These are phyloP conservation scores for Pristionchus maxplancki DNA, from an alignment of 2,888 invertebrate genomes.

Conservation along the genomic window DNA sequence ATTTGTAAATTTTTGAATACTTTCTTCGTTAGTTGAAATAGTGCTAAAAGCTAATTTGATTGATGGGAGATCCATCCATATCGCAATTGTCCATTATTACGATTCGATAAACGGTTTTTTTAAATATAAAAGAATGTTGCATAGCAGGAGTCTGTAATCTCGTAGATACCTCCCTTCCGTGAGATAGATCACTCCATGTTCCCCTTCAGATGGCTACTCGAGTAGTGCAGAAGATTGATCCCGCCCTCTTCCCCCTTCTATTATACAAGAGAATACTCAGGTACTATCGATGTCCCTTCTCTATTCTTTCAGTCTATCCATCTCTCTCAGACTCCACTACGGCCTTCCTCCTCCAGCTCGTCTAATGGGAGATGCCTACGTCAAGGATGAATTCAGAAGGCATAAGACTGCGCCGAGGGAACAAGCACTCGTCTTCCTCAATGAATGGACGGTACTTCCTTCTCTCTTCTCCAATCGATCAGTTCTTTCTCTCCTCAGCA, in stretches of 20 bases:
- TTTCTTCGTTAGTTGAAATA: background rate
- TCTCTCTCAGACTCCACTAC: constrained; percentile 67
- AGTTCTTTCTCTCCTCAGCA: constrained; percentile 63
- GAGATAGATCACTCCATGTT: background rate
- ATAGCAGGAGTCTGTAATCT: background rate
- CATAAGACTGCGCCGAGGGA: constrained; percentile 63
- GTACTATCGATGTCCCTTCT: constrained; percentile 36
- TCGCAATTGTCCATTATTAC: background rate
- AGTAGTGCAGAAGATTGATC: constrained; percentile 50
- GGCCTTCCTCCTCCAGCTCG: constrained; percentile 69
- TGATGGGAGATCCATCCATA: background rate
- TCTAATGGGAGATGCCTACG: constrained; percentile 72
- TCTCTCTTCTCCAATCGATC: too few species aligned
- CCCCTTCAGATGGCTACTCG: constrained; percentile 50
- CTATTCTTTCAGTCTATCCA: too few species aligned
- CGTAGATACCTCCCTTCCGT: background rate
- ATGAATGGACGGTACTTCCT: constrained; percentile 73
- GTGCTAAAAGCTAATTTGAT: background rate
- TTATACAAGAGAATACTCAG: constrained; percentile 65
- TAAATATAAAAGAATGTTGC: background rate
- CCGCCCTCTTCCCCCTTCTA: constrained; percentile 61
- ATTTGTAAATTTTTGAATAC: background rate
- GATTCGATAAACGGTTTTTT: background rate
- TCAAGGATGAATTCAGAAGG: constrained; percentile 69
- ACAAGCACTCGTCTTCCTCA: constrained; percentile 67